Base-by-base conservation (phyloP, 2,888 invertebrate species). In the Drosophila robusta region DNA sequence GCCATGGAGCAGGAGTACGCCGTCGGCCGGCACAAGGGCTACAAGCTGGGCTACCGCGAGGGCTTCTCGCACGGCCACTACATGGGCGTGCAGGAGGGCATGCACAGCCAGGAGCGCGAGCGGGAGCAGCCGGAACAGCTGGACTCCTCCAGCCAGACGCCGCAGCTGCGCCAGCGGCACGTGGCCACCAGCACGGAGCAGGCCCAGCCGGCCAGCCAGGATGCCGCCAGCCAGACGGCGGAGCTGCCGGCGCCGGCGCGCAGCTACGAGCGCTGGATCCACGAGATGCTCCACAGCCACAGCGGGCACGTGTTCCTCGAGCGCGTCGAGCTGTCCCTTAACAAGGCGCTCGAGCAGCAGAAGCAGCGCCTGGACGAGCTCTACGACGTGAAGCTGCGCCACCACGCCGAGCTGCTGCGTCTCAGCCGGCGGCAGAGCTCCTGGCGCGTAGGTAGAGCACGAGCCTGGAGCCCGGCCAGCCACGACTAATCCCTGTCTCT, bases 271-370 rank as follows among this genome's bases (percentile, higher is more conserved):
- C 89, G 91, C 36, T 92, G 92, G 92, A 87, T 92, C 38, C 65
- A 82, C 22, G 92, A 92, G 55, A 88, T 92, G 89, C 86, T 91
- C 6, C 80, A 83, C 45, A 90, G 91, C 0, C 51, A 73, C 32
- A 91, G 89, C 70, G 92, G 92, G 0, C 79, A 88, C 44, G 74
- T 85, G 18, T 92, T 92, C 65, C 72, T 92, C 32, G 89, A 90
- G 12, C 90, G 89, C 50, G 92, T 92, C 16, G 92, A 92, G 63
- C 63, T 76, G 6, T 89, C 91, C 4, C 50, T 92, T 4, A 76
- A 74, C 9, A 91, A 92, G 67, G 88, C 90, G 6, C 54, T 92
- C 24, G 76, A 84, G 18, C 78, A 86, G 62, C 91, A 92, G 61
- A 89, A 87, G 49, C 70, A 86, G 18, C 87, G 89, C 3, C 70